Percentiles rank a stretch among this genome's conserved stretches.
Evolutionary conservation across 2,888 invertebrate species (phyloP).

Genomic region (Ctena decussata): DNA sequence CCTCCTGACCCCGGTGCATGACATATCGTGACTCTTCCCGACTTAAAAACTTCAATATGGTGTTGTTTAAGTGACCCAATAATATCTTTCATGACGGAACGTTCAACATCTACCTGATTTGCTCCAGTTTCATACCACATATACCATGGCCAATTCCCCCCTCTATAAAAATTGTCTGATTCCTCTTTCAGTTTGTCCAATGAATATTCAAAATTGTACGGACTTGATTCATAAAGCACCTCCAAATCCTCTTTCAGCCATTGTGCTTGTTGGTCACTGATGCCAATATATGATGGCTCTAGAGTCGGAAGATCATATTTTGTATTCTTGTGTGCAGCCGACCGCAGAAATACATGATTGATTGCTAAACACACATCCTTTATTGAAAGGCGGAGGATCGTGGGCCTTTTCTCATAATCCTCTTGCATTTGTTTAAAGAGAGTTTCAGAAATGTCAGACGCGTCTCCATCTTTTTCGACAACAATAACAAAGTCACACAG

Average conservation of each 20-base stretch:
- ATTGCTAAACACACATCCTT: background rate
- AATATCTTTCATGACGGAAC: conserved; percentile 46
- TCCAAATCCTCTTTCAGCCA: conserved; percentile 53
- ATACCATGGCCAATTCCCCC: conserved; percentile 69
- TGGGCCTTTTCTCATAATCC: background rate
- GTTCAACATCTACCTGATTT: conserved; percentile 63
- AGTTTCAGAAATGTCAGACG: background rate
- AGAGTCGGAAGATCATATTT: background rate
- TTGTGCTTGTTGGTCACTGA: conserved; percentile 34
- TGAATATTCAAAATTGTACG: background rate
- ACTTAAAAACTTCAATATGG: conserved; percentile 37
- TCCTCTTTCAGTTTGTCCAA: conserved; percentile 56
- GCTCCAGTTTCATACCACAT: conserved; percentile 64
- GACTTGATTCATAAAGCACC: conserved; percentile 38
- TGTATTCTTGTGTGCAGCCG: background rate
- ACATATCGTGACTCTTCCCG: conserved; percentile 57
- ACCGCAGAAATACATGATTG: background rate
- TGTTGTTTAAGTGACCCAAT: conserved; percentile 30
- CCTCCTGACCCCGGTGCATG: conserved; percentile 74
- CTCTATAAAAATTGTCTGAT: conserved; percentile 66
- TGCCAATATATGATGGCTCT: background rate
- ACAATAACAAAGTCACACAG: background rate
- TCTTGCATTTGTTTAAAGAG: background rate
- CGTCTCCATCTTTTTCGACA: background rate
- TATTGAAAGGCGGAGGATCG: background rate